Conservation (phyloP, 2,113 vertebrate genomes). For the Dromas ardeola region DNA sequence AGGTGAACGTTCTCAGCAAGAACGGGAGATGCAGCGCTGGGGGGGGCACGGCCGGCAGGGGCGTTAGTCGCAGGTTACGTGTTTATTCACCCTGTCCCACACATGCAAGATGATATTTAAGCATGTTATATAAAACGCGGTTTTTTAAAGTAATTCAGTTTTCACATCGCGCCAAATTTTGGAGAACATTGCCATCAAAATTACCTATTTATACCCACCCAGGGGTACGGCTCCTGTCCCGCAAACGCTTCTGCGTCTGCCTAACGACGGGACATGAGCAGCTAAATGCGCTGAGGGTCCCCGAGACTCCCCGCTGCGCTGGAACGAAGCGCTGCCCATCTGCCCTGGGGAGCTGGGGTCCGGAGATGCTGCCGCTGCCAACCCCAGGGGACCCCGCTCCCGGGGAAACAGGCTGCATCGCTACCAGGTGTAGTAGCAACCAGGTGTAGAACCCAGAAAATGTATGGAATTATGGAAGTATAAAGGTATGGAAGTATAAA, state of each 20-base stretch:
- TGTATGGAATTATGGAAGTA: not conserved
- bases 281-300: accelerated
- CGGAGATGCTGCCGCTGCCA: not conserved
- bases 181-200: not conserved
- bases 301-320: accelerated
- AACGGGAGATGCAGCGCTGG: accelerated
- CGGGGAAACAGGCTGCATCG: not conserved
- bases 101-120: too few relatives aligned
- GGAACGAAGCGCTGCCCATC: accelerated
- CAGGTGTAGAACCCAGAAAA: not conserved
- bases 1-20: not conserved
- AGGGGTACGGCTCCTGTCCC: accelerated
- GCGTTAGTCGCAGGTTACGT: accelerated
- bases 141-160: not conserved
- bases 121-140: not conserved
- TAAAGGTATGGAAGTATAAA: not conserved
- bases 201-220: accelerated
- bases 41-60: accelerated
- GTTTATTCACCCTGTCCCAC: not conserved
- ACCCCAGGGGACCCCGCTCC: accelerated
- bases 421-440: accelerated
- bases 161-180: not conserved
- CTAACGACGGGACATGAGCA: accelerated
- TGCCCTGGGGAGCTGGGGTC: not conserved
- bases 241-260: accelerated